Base-by-base conservation (phyloP, 2,113 vertebrate species). In the Bubalus kerabau region DNA sequence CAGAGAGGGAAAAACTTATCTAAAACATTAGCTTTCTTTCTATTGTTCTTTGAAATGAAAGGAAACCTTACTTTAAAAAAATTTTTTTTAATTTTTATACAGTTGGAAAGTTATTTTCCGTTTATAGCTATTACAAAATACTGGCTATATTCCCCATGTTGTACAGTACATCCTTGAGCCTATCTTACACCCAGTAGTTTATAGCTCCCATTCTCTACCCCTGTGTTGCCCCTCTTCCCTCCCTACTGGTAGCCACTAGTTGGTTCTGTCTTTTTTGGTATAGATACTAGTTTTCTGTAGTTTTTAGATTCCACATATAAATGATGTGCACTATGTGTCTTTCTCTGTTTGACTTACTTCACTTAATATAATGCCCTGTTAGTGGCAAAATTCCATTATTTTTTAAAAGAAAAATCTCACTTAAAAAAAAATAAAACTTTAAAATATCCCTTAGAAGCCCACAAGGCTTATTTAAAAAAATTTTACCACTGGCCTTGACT, bases 31-130 rank as follows among this genome's bases (percentile, higher is more conserved):
- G 7, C 6, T 60, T 89, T 94, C 40, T 52, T 50, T 52, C 78
- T 87, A 21, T 56, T 30, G 36, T 85, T 94, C 46, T 90, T 86
- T 95, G 40, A 86, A 97, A 67, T 84, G 54, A 93, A 62, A 86
- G 43, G 54, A 82, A 97, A 36, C 32, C 8, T 40, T n/a, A n/a
- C 23, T 82, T 76, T 28, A 60, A 78, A 14, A 78, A 14, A 2
- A 2, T 14, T 54, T 23, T 82, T 82, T 82, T 13, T 2, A 82
- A 52, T 32, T 52, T n/a, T 54, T 54, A 54, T 82, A n/a, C 48
- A 54, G 21, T 82, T 82, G 50, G 32, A 36, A 82, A n/a, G 10
- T n/a, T 54, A n/a, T 23, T 54, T 82, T 82, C 80, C 32, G 36
- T 54, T 82, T 82, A 82, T 3, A 54, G 30, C 21, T n/a, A 54